These are phyloP conservation scores for Lepeophtheirus salmonis DNA, from an alignment of 1,140 invertebrate species.

Conservation along the genomic window DNA sequence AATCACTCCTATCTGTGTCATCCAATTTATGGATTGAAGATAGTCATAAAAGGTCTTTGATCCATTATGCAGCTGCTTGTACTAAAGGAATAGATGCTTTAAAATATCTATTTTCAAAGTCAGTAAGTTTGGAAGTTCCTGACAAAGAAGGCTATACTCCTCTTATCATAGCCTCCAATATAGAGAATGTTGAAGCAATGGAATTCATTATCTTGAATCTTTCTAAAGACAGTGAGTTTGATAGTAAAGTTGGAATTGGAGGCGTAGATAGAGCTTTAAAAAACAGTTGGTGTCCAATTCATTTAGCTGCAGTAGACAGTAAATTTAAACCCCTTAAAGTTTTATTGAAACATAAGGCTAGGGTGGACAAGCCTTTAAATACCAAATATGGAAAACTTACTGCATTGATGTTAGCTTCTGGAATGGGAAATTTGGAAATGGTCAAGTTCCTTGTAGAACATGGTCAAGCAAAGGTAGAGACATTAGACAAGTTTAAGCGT, in stretches of 20 bases:
- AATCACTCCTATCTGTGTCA: slow-evolving; percentile 26
- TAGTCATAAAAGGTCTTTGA: slow-evolving; percentile 30
- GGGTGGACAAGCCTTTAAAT: slow-evolving; percentile 24
- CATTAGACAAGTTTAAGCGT: slow-evolving; percentile 30
- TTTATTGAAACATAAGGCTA: slow-evolving; percentile 28
- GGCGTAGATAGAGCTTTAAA: slow-evolving; percentile 26
- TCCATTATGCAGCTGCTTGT: slow-evolving; percentile 26
- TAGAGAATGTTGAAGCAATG: neutral
- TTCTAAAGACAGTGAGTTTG: neutral
- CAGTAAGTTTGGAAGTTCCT: slow-evolving; percentile 21
- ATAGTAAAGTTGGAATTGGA: slow-evolving; percentile 12
- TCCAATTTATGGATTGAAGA: slow-evolving; percentile 32
- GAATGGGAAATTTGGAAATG: slow-evolving; percentile 22
- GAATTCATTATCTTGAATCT: neutral
- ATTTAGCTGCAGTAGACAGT: slow-evolving; percentile 30
- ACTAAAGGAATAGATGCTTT: too few relatives aligned
- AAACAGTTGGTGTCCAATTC: slow-evolving; percentile 31
- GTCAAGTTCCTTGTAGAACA: slow-evolving; percentile 22
- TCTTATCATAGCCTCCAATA: slow-evolving; percentile 29
- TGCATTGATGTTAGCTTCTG: slow-evolving; percentile 21
- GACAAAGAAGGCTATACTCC: slow-evolving; percentile 30
- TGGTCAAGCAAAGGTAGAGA: slow-evolving; percentile 22
- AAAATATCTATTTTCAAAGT: slow-evolving; percentile 25
- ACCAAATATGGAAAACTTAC: slow-evolving; percentile 24
- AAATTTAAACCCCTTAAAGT: slow-evolving; percentile 29